Base-by-base conservation (phyloP, 2,888 invertebrate genomes). In the Heliconius hortense region DNA sequence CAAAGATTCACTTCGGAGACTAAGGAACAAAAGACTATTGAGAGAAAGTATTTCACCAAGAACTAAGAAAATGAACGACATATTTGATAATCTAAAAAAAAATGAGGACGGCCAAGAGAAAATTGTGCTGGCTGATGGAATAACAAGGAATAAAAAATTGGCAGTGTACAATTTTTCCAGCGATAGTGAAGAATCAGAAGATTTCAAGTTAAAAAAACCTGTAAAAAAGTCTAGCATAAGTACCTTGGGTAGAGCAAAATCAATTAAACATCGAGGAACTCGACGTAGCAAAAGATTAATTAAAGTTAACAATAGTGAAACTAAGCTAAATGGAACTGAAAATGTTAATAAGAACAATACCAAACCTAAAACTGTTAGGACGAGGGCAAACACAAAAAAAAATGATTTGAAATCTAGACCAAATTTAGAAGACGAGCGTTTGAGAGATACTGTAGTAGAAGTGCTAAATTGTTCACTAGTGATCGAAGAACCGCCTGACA, bases 141-240 rank as follows among this genome's bases (percentile, higher is more conserved):
- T 78, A 56, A 76, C 75, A n/a, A 28, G 74, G 3, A 79, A 82
- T 35, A 79, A 78, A 24, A 84, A 88, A n/a, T 24, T 82, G 0
- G 82, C 81, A 0, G 79, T 88, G 1, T 93, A 88, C 76, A 91
- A 93, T 76, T 91, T 85, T 66, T 85, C 88, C 0, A 89, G 88
- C 72, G 92, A 90, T n/a, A 92, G 90, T 76, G 92, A 92, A 35
- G 90, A 91, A 53, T 87, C 89, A 79, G 66, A 64, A 18, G 31
- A 43, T 24, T 90, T 91, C 75, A 85, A 72, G 66, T 56, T 18
- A 18, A 67, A 62, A 24, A 63, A 63, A 72, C 11, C 24, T 26
- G 39, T 43, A 11, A 67, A 39, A 64, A 53, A 68, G 31, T 62
- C n/a, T 39, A 43, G 39, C 13, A 48, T 68, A 13, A 69, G n/a